Base-by-base conservation (phyloP, 1,140 invertebrate species). In the Drosophila parvula region DNA sequence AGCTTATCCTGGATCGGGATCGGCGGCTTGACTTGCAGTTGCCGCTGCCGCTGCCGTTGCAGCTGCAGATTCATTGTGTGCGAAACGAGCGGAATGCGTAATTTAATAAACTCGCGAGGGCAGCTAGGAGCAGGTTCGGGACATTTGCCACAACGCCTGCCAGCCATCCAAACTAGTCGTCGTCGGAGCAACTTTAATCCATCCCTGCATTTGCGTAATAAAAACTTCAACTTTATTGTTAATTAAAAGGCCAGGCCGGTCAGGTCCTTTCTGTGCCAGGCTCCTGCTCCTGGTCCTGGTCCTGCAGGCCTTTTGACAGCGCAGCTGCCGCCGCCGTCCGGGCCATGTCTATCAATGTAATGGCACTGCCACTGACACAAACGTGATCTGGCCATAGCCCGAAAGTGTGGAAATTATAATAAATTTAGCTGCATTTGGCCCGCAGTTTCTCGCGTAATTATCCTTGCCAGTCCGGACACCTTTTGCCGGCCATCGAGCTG, bases 371-470 rank as follows among this genome's bases (percentile, higher is more conserved):
- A 68, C 68, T 73, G 73, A 60, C 70, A 76, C 79, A 74, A 67
- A 76, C 73, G 51, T 64, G 69, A 74, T 78, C 79, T 53, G 43
- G 43, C 45, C 59, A 44, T 45, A 32, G 53, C 57, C 74, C 53
- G 45, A 88, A 77, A 89, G 83, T 88, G 83, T 88, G 77, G 84
- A 88, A 89, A 88, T 88, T 88, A 88, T 80, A 89, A 88, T 88
- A 88, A 88, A 89, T 88, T 83, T 88, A 73, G 69, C 69, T 68
- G 58, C 30, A 51, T 78, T 77, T 77, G 74, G 74, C 73, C 74
- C 71, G 74, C 74, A 86, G 68, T 85, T 81, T 86, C 60, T 68
- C 38, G 38, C 41, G 53, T 76, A 85, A 85, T 85, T 85, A 85
- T 85, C 79, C 79, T 58, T 65, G 83, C 81, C 67, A 43, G 61